Base-by-base conservation (phyloP, 2,113 vertebrate species). In the Daphoenositta chrysoptera region DNA sequence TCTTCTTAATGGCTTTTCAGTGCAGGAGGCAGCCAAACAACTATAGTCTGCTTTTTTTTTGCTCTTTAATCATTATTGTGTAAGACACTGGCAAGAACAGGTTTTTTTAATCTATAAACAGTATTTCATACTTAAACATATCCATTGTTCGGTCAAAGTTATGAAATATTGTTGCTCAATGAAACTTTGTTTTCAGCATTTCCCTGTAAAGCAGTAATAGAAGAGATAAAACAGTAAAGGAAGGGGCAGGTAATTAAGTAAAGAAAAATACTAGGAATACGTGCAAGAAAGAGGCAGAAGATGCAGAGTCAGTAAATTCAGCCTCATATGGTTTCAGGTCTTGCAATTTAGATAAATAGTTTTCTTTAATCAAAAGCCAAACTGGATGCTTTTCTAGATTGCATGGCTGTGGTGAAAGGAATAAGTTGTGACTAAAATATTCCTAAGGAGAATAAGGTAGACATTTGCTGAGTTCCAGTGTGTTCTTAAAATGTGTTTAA, bases 101-200 rank as follows among this genome's bases (percentile, higher is more conserved):
- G n/a, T 90, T 83, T 92, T 91, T 87, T 72, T 30, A 70, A 69
- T 91, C 91, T 93, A 87, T 91, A 94, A 96, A 95, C 83, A 90
- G 39, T 93, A 26, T 94, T 96, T 96, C 82, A 56, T 95, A 91
- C 90, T 96, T 93, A 93, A 96, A 80, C 91, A 80, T 95, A 89
- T 70, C 93, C 84, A 83, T 93, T 97, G 93, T 94, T 96, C 85
- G 71, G 90, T 93, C 87, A 70, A 96, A 93, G 90, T 97, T 96
- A 95, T 93, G 95, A 97, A 96, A 97, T 95, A 40, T 63, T 85
- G 73, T 96, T 96, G 84, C 93, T 95, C 93, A 96, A 96, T 88
- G 65, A 83, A 93, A 80, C 90, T 91, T 84, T 96, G 69, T 95
- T 97, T 96, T 93, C 91, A 95, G 57, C 78, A 90, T 93, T 96